Conservation (phyloP, 2,888 invertebrate species). For the Hesperia comma region DNA sequence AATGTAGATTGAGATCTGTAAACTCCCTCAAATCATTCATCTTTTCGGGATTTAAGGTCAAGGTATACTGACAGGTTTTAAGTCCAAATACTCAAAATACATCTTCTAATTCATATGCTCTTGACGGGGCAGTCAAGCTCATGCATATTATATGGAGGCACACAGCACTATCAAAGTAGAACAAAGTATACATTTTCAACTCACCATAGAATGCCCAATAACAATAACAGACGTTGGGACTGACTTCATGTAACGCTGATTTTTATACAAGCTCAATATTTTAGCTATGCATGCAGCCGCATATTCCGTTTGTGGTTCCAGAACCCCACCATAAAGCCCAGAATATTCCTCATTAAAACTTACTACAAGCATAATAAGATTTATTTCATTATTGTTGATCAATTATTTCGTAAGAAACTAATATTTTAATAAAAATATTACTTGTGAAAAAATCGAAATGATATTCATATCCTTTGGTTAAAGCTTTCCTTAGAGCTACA, state of each 20-base stretch:
- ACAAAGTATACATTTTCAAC: not conserved
- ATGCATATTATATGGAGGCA: too few relatives aligned
- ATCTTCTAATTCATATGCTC: too few relatives aligned
- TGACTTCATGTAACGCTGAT: slow-evolving; percentile 71
- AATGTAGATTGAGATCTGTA: too few relatives aligned
- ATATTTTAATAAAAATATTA: slow-evolving; percentile 52
- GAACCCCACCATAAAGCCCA: slow-evolving; percentile 92
- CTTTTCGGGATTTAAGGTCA: too few relatives aligned
- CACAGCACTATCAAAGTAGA: not conserved
- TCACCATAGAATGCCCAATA: slow-evolving; percentile 97
- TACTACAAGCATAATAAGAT: slow-evolving; percentile 70
- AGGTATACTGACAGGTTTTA: too few relatives aligned
- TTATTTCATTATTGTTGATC: not conserved
- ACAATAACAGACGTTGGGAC: slow-evolving; percentile 87
- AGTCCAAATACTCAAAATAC: too few relatives aligned
- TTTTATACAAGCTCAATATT: slow-evolving; percentile 89
- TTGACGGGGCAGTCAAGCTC: too few relatives aligned
- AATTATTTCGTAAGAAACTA: not conserved
- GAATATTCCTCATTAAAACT: slow-evolving; percentile 96
- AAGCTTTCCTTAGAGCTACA: slow-evolving; percentile 92
- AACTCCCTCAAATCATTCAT: too few relatives aligned
- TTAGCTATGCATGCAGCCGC: slow-evolving; percentile 87
- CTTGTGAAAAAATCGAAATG: slow-evolving; percentile 96
- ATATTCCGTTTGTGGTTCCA: slow-evolving; percentile 90
- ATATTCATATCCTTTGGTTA: slow-evolving; percentile 86